These are phyloP conservation scores for Nothocercus julius DNA, from an alignment of 2,113 vertebrate species.

Conservation along the genomic window DNA sequence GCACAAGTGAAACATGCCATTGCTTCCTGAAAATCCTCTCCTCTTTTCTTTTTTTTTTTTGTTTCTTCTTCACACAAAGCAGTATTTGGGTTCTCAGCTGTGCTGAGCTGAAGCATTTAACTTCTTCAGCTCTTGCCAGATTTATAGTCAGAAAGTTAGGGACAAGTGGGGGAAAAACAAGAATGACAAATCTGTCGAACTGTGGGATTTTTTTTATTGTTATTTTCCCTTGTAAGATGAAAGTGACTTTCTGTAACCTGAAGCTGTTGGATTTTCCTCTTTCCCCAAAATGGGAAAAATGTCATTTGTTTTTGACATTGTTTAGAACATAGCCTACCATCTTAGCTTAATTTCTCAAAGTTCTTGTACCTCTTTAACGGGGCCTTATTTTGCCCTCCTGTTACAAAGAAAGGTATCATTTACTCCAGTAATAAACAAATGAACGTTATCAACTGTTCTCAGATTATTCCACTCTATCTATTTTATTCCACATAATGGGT, in stretches of 20 bases:
- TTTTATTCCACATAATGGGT: not conserved
- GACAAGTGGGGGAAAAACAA: not conserved
- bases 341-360: not conserved
- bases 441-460: not conserved
- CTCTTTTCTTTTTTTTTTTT: too few relatives aligned
- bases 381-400: not conserved
- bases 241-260: slow-evolving; percentile 2
- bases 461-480: not conserved
- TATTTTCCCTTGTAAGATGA: slow-evolving; percentile 23
- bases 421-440: not conserved
- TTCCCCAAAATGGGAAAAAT: not conserved
- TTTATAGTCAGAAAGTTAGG: slow-evolving; percentile 3
- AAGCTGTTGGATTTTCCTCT: not conserved
- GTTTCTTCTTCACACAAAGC: not conserved
- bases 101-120: not conserved
- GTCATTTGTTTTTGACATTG: not conserved
- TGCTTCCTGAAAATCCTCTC: not conserved
- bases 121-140: not conserved
- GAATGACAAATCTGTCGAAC: not conserved
- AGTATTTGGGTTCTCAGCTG: not conserved
- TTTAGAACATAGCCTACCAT: not conserved
- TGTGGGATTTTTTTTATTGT: not conserved
- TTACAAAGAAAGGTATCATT: not conserved
- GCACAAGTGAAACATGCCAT: not conserved
- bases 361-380: not conserved